Base-by-base conservation (phyloP, 2,113 vertebrate genomes). In the Holacanthus passer region DNA sequence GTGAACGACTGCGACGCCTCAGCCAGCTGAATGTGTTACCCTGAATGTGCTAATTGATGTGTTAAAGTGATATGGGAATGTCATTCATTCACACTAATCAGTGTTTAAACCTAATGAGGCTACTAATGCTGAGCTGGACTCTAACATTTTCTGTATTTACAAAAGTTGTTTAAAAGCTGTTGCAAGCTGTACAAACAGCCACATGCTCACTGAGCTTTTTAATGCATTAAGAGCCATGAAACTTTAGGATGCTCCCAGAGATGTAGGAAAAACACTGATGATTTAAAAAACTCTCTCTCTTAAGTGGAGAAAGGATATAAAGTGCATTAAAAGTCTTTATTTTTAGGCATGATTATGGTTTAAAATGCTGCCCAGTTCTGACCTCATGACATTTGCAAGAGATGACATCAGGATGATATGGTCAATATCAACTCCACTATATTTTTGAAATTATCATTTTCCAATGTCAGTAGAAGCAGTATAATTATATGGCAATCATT, bases 1-100 rank as follows among this genome's bases (percentile, higher is more conserved):
- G 75, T 56, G 66, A 84, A 53, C 37, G 64, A 73, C 37, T 71
- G 76, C 6, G 3, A 60, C 17, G 29, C 43, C 48, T 22, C 62
- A 32, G 59, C 55, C 62, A 59, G 47, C 78, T 48, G 60, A 66
- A 60, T 43, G 74, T 80, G 86, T 69, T 55, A 77, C 55, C 52
- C 59, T 27, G 13, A 77, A 62, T 12, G 64, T 82, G 79, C 43
- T 53, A 50, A 71, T 71, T 16, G 62, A 83, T 27, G 77, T 80
- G 73, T 70, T 50, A 45, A 58, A 69, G 48, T 63, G 79, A 66
- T 39, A 32, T 29, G 47, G 39, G 43, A 71, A 67, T 69, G 41
- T 56, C 63, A 16, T 45, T 69, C 47, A 22, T 73, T 76, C 73
- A 81, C 48, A 58, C 60, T 63, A 62, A 60, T 83, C 20, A 64